A percentile compares a stretch with the other conserved stretches of the same genome.
Conservation (phyloP, 2,797 vertebrate genomes). For the Apogon talboti region DNA sequence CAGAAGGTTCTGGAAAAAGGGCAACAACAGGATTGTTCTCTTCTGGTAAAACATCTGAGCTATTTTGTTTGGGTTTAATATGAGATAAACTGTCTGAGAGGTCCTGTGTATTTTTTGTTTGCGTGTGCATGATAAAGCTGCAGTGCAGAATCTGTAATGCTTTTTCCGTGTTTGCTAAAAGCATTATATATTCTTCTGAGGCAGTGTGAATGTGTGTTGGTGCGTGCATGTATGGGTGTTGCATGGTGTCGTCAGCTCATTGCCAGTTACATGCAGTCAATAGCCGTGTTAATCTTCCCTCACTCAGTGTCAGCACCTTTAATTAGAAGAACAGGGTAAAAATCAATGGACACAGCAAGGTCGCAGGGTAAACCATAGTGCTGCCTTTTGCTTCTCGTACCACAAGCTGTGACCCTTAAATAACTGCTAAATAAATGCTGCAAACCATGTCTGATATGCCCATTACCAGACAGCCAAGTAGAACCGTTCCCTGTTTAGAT, state of each 20-base stretch:
- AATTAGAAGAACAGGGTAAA: slow-evolving; percentile 75
- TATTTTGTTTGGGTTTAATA: not conserved
- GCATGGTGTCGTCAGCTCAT: slow-evolving; percentile 15
- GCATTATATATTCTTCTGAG: slow-evolving; percentile 1
- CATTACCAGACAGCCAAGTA: slow-evolving; percentile 38
- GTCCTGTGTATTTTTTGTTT: not conserved
- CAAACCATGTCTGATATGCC: slow-evolving; percentile 51
- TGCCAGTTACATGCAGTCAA: slow-evolving; percentile 61
- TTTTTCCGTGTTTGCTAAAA: not conserved
- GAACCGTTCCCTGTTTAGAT: slow-evolving; percentile 24
- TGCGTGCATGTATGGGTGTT: slow-evolving; percentile 10
- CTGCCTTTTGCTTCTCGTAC: slow-evolving; percentile 44
- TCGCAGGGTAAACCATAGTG: slow-evolving; percentile 50
- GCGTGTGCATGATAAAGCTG: not conserved
- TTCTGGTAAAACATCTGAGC: slow-evolving; percentile 88
- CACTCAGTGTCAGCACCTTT: slow-evolving; percentile 79
- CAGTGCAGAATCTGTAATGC: not conserved
- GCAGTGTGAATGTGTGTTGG: not conserved
- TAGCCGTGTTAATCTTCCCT: slow-evolving; percentile 77
- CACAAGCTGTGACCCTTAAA: slow-evolving; percentile 67
- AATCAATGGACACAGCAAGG: slow-evolving; percentile 80
- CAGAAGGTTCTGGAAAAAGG: slow-evolving; percentile 94
- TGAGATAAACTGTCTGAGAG: slow-evolving; percentile 2
- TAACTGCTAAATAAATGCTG: slow-evolving; percentile 64
- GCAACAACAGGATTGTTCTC: slow-evolving; percentile 93